A percentile compares a stretch with the other conserved stretches of the same genome.
phyloP scores from a whole-genome alignment of 2,113 vertebrate genomes.

The Sitta europaea region DNA sequence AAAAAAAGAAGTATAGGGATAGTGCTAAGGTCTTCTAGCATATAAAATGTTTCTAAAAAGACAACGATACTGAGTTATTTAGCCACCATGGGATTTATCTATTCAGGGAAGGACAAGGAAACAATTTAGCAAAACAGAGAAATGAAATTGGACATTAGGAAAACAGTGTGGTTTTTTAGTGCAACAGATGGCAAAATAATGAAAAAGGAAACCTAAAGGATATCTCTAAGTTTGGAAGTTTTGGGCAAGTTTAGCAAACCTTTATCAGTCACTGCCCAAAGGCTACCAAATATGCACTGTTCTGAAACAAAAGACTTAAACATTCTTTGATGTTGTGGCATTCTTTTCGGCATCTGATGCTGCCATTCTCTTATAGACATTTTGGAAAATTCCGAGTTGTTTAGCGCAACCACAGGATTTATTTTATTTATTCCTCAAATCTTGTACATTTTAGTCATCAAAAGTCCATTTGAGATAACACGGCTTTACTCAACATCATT shows the following conservation, averaged over 20 bases:
- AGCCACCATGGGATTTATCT: not conserved
- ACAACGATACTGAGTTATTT: not conserved
- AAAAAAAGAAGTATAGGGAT: accelerated
- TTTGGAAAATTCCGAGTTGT: not conserved
- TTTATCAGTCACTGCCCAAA: not conserved
- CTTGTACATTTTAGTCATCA: not conserved
- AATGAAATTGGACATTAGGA: not conserved
- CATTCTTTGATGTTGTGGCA: not conserved
- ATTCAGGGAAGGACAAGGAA: not conserved
- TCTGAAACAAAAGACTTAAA: not conserved
- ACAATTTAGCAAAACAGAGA: not conserved
- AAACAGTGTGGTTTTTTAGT: accelerated
- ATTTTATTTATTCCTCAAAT: not conserved
- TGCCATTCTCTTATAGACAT: not conserved
- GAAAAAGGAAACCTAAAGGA: not conserved
- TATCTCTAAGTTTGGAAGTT: not conserved
- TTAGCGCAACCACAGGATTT: not conserved
- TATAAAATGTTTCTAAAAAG: not conserved
- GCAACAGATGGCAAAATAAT: not conserved
- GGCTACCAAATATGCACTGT: not conserved
- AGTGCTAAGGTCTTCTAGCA: not conserved
- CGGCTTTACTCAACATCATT: not conserved
- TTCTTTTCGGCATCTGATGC: not conserved
- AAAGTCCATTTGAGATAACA: not conserved
- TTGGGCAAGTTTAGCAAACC: not conserved